Conservation (phyloP, 2,113 vertebrate genomes). For the Pelusios castaneus region DNA sequence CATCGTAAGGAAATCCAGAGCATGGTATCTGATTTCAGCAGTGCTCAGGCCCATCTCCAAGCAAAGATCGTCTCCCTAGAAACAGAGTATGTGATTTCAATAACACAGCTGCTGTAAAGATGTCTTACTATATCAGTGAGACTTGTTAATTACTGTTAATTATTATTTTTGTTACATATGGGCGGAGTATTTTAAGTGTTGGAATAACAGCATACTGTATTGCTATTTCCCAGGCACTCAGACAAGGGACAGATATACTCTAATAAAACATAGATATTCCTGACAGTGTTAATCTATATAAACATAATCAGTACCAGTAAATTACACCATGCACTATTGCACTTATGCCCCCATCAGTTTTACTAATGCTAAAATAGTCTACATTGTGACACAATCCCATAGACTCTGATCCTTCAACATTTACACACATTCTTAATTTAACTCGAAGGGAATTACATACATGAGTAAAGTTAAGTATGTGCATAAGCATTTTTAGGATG, state of each 20-base stretch:
- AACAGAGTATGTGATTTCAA: conserved; percentile 79
- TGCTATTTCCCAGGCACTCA: neutral
- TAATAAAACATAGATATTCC: neutral
- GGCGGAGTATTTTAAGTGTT: neutral
- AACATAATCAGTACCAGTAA: neutral
- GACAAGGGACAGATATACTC: neutral
- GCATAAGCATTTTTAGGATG: neutral
- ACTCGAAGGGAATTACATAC: neutral
- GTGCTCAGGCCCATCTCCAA: conserved; percentile 84
- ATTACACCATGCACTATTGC: neutral
- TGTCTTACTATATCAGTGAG: neutral
- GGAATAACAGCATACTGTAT: neutral
- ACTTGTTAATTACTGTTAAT: conserved; percentile 1
- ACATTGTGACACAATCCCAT: neutral
- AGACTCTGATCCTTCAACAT: neutral
- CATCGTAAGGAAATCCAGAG: conserved; percentile 85
- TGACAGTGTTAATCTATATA: neutral
- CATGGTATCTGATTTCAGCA: conserved; percentile 87
- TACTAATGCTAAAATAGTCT: neutral
- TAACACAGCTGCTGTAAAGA: neutral
- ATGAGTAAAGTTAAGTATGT: neutral
- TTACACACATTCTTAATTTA: neutral
- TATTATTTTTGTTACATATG: neutral
- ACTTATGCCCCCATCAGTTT: neutral
- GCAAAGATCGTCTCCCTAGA: conserved; percentile 89